Conservation (phyloP, 2,797 vertebrate species). For the Rhabdophis nuchalis region DNA sequence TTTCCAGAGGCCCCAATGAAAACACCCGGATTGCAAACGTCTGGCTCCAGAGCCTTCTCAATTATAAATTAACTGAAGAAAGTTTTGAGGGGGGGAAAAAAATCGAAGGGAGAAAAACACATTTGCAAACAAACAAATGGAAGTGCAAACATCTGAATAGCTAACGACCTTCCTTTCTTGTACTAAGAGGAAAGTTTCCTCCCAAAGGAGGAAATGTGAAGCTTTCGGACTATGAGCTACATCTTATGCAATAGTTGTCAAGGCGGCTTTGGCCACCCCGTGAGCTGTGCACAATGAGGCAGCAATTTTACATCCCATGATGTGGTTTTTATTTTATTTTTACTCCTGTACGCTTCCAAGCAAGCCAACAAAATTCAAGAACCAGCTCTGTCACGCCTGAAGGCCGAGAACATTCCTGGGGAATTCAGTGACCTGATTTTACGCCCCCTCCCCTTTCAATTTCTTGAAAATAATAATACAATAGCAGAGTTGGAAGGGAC, state of each 20-base stretch:
- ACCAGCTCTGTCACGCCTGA: neutral
- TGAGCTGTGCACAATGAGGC: neutral
- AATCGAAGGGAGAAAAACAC: neutral
- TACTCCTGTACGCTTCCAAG: neutral
- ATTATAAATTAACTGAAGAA: constrained; percentile 4
- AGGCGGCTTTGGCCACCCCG: neutral
- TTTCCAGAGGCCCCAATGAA: fast-evolving
- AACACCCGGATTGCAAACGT: neutral
- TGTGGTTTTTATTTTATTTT: neutral
- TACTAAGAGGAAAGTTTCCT: neutral
- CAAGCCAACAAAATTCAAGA: neutral
- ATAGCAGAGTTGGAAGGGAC: no score
- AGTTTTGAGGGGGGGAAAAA: neutral
- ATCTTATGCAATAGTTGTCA: neutral
- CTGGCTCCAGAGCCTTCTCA: neutral
- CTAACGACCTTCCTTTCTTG: neutral
- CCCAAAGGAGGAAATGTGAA: neutral
- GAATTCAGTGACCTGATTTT: neutral
- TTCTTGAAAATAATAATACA: no score
- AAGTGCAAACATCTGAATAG: neutral
- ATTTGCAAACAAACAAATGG: neutral
- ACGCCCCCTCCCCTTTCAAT: neutral
- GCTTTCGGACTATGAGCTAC: neutral
- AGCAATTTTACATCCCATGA: neutral
- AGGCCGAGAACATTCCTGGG: neutral